phyloP scores from a whole-genome alignment of 2,113 vertebrate species.

The Siniperca knerii region DNA sequence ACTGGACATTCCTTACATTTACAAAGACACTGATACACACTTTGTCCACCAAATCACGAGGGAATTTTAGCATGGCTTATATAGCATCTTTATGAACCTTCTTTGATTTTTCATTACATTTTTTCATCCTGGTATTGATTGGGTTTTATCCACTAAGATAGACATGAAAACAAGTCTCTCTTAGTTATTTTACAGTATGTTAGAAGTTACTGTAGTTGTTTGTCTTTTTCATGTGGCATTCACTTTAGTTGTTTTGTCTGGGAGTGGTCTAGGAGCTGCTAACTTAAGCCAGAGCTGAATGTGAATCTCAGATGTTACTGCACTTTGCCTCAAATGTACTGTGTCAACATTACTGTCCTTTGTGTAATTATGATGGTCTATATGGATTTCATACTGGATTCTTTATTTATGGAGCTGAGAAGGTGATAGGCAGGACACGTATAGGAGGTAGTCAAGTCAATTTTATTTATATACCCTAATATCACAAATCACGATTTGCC shows the following conservation, averaged over 20 bases:
- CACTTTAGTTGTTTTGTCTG: background rate
- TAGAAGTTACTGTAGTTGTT: background rate
- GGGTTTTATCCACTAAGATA: background rate
- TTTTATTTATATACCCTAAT: too few relatives aligned
- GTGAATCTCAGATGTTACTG: background rate
- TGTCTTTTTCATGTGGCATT: background rate
- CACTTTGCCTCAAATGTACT: background rate
- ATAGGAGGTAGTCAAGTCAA: background rate
- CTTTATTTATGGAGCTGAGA: background rate
- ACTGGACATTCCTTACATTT: slow-evolving; percentile 37
- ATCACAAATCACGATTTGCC: too few relatives aligned
- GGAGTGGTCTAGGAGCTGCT: background rate
- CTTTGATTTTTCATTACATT: too few relatives aligned
- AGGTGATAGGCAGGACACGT: background rate
- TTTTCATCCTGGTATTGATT: background rate
- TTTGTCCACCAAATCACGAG: slow-evolving; percentile 4
- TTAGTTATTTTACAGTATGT: background rate
- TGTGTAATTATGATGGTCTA: background rate
- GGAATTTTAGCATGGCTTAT: background rate
- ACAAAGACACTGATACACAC: background rate
- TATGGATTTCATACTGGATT: background rate
- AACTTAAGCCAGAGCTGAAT: background rate
- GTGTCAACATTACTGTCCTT: background rate
- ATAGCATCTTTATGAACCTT: background rate
- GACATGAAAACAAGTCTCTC: background rate